A percentile compares a stretch with the other conserved stretches of the same genome.
Evolutionary conservation across 1,140 invertebrate genomes (phyloP).

Genomic region (Sinella curviseta): DNA sequence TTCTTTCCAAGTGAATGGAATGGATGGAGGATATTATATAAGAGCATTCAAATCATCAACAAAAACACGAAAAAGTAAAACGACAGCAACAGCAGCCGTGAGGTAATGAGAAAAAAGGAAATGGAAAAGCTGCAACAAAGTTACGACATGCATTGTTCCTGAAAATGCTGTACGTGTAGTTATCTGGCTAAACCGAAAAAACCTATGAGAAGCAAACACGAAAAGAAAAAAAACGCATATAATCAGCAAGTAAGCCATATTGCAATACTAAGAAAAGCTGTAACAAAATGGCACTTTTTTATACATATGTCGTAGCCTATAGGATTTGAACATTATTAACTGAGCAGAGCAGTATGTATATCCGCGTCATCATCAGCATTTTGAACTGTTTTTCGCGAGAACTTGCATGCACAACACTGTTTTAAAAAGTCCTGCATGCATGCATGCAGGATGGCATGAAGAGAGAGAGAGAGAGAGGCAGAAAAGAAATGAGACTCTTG

Average conservation of each 20-base stretch:
- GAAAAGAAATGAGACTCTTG: background rate
- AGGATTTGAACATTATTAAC: background rate
- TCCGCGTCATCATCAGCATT: background rate
- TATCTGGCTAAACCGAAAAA: background rate
- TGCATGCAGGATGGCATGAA: conserved; percentile 1
- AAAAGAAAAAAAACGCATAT: background rate
- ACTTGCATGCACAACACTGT: background rate
- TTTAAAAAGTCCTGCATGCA: background rate
- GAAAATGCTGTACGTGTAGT: background rate
- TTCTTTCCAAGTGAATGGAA: background rate
- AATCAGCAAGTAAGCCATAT: background rate
- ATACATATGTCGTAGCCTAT: background rate
- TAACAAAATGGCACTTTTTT: background rate
- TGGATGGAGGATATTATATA: too few species aligned
- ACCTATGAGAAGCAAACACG: background rate
- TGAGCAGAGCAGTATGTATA: background rate
- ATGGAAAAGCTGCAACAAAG: background rate
- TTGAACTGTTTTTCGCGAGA: background rate
- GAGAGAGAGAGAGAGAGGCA: background rate
- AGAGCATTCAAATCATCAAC: background rate
- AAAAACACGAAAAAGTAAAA: background rate
- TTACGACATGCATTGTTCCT: background rate
- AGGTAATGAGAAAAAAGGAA: too few species aligned
- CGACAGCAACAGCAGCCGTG: too few species aligned
- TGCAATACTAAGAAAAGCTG: background rate